A percentile compares a stretch with the other conserved stretches of the same genome.
These are phyloP conservation scores for Nettapus auritus DNA, from an alignment of 2,113 vertebrate species.

Conservation along the genomic window DNA sequence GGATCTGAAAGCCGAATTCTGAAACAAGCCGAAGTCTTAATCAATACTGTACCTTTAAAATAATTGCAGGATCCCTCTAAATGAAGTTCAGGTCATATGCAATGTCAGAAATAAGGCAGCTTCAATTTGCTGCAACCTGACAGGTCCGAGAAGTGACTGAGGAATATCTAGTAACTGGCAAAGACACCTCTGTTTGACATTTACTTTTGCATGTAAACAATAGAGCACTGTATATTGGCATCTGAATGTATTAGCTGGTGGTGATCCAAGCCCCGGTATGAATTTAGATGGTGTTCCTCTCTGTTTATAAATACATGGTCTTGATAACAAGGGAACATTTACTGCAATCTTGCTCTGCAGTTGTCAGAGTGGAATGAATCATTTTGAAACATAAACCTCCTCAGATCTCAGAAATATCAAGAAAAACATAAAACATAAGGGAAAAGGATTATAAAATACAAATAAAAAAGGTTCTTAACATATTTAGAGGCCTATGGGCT, in stretches of 20 bases:
- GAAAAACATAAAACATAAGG: slow-evolving; percentile 68
- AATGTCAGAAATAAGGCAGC: slow-evolving; percentile 63
- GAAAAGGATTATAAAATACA: slow-evolving; percentile 68
- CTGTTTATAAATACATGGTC: slow-evolving; percentile 62
- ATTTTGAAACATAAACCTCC: slow-evolving; percentile 76
- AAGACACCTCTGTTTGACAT: slow-evolving; percentile 70
- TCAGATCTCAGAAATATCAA: slow-evolving; percentile 74
- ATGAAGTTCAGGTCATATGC: slow-evolving; percentile 70
- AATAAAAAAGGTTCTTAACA: slow-evolving; percentile 65
- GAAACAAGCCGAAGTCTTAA: slow-evolving; percentile 48
- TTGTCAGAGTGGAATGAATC: slow-evolving; percentile 75
- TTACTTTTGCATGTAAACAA: slow-evolving; percentile 70
- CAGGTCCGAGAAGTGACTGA: slow-evolving; percentile 56
- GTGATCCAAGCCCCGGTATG: slow-evolving; percentile 57
- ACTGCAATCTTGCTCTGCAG: slow-evolving; percentile 67
- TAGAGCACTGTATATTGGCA: slow-evolving; percentile 60
- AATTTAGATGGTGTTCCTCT: slow-evolving; percentile 72
- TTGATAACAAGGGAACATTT: slow-evolving; percentile 75
- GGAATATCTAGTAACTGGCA: slow-evolving; percentile 63
- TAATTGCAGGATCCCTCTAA: slow-evolving; percentile 63
- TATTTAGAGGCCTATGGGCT: slow-evolving; percentile 64
- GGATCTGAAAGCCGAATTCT: slow-evolving; percentile 60
- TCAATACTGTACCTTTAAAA: slow-evolving; percentile 68
- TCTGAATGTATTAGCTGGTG: slow-evolving; percentile 71
- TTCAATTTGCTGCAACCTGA: slow-evolving; percentile 65